Evolutionary conservation across 2,113 vertebrate species (phyloP), one percentile per base, ranked within the genome.

Genomic region (Oryzias melastigma): DNA sequence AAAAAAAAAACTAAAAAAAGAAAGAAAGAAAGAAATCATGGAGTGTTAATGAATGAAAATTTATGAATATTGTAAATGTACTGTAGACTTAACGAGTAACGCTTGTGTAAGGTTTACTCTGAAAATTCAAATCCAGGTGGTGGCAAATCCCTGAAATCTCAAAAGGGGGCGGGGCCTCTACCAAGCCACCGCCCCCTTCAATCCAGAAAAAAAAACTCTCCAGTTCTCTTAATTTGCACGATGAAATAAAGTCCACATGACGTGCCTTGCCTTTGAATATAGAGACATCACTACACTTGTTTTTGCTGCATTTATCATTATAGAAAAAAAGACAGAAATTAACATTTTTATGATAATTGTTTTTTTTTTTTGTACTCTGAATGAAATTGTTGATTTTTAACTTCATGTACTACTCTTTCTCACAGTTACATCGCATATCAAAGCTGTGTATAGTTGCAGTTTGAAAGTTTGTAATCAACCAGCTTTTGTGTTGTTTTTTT

Each of bases 251-350:
- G 95, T 96, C 96, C 95, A 98, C 97, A 94, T 98, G 93, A 98
- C 96, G 97, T 99, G 96, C 97, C 96, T 99, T 98, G 95, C 95
- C 95, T 98, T 97, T 94, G 93, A 96, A 94, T 95, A 93, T 94
- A 95, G 93, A 91, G 91, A 94, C 93, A 94, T 97, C 97, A 95
- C 93, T 96, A 95, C 94, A 96, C 93, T 96, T 97, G 93, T 98
- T 97, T 88, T 98, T 96, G 95, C 96, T 97, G 97, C 96, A 96
- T 98, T 98, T 97, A 96, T 96, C 85, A 95, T 95, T 97, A 95
- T 94, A 95, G 94, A 93, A 85, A 87, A 80, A 85, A 48, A 60
- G 76, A 50, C 35, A 84, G 83, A 89, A 83, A 80, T 77, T 96
- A 95, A 95, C 95, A 97, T 96, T 99, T 98, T 97, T 97, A 98